Evolutionary conservation across 2,888 invertebrate species (phyloP).

Genomic region (Eupithecia dodoneata): DNA sequence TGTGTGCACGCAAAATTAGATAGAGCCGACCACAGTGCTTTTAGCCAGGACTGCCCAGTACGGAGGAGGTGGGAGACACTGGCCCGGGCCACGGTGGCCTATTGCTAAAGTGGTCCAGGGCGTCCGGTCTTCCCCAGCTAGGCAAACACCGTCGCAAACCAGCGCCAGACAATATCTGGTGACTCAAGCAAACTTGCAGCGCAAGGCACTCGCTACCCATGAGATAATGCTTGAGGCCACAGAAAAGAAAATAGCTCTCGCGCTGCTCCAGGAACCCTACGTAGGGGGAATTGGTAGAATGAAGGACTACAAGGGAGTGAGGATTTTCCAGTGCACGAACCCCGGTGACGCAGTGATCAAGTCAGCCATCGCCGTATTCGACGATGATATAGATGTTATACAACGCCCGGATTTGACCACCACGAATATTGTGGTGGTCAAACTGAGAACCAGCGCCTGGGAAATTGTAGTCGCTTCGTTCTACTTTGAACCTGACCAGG

Average conservation of each 20-base stretch:
- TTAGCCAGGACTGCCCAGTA: not conserved
- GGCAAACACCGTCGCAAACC: not conserved
- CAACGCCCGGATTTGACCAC: slow-evolving; percentile 6
- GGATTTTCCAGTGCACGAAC: slow-evolving; percentile 19
- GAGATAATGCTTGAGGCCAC: not conserved
- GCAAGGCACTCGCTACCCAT: not conserved
- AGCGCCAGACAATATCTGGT: not conserved
- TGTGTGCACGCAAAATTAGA: not conserved
- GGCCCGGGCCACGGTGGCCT: not conserved
- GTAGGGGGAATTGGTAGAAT: not conserved
- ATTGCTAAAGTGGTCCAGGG: not conserved
- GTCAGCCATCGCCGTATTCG: slow-evolving; percentile 21
- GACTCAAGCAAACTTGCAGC: not conserved
- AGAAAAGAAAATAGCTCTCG: not conserved
- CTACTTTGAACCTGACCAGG: slow-evolving; percentile 14
- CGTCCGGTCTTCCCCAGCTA: no score
- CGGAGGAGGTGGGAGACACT: not conserved
- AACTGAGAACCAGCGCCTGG: not conserved
- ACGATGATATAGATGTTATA: not conserved
- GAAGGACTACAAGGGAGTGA: slow-evolving; percentile 9
- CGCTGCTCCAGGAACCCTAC: not conserved
- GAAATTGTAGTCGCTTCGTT: slow-evolving; percentile 13
- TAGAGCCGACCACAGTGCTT: not conserved
- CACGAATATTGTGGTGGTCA: slow-evolving; percentile 3
- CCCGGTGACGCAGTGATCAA: slow-evolving; percentile 8